A percentile compares a stretch with the other conserved stretches of the same genome.
Evolutionary conservation across 2,797 vertebrate genomes (phyloP).

Genomic region (Gila robusta): DNA sequence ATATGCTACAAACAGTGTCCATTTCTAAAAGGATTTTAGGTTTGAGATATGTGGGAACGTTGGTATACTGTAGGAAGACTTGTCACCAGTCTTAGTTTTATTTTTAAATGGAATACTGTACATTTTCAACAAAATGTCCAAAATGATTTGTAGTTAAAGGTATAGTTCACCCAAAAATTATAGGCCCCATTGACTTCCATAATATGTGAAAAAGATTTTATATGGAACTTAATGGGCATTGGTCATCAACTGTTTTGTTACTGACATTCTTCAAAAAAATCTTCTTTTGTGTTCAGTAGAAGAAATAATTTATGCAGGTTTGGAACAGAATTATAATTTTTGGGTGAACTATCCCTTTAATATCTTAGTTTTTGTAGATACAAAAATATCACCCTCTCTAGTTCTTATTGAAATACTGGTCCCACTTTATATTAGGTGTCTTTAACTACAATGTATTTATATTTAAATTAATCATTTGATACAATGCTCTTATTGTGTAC

Average conservation of each 20-base stretch:
- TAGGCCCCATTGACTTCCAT: background rate
- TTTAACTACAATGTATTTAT: too few species aligned
- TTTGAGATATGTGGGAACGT: background rate
- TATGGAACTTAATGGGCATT: background rate
- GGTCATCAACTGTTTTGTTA: background rate
- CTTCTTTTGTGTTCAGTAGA: too few species aligned
- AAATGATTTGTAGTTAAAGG: background rate
- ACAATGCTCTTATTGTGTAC: too few species aligned
- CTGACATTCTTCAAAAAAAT: background rate
- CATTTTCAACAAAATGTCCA: background rate
- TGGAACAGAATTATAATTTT: too few species aligned
- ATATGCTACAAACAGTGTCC: background rate
- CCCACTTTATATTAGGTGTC: too few species aligned
- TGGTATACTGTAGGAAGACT: background rate
- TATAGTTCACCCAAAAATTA: too few species aligned
- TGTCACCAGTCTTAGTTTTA: background rate
- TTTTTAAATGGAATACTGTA: background rate
- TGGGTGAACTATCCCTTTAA: too few species aligned
- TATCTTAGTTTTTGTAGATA: too few species aligned
- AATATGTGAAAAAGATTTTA: background rate
- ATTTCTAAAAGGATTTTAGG: background rate
- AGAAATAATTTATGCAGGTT: too few species aligned
- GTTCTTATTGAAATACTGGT: background rate
- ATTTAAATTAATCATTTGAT: too few species aligned
- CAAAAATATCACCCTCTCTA: too few species aligned